phyloP scores from a whole-genome alignment of 30 jellyfish, hydroid and myxozoan species.

The Turritopsis rubra region DNA sequence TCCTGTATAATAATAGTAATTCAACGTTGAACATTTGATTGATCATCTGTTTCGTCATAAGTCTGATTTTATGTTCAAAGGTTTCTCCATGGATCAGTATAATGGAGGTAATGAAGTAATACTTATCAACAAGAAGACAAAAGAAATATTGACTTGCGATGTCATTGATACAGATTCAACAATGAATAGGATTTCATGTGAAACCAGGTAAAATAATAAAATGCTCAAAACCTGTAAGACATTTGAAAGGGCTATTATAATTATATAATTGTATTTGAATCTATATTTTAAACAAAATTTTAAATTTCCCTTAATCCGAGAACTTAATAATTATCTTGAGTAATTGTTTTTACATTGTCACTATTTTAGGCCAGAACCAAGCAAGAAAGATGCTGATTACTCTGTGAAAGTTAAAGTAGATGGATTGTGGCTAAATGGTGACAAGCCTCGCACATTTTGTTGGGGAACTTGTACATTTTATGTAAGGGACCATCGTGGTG shows the following conservation, averaged over 20 bases:
- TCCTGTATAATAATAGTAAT: too few relatives aligned
- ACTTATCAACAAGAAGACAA: neutral
- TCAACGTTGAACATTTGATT: too few relatives aligned
- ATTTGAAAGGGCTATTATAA: neutral
- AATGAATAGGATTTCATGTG: neutral
- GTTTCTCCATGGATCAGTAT: conserved; percentile 1
- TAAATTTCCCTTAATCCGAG: neutral
- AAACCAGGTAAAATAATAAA: neutral
- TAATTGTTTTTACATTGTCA: neutral
- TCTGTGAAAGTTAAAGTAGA: conserved; percentile 1
- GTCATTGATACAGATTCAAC: conserved; percentile 1
- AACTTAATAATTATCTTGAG: neutral
- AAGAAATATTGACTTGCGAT: neutral
- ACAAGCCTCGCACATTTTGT: neutral
- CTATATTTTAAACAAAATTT: too few relatives aligned
- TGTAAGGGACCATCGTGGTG: neutral
- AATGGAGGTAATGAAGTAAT: neutral
- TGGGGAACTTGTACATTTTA: neutral
- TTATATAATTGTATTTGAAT: too few relatives aligned
- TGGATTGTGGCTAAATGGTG: conserved; percentile 3
- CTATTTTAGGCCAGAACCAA: neutral
- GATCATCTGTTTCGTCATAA: neutral
- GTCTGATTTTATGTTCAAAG: neutral
- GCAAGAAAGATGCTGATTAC: conserved; percentile 1
- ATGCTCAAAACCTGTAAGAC: neutral